phyloP scores from a whole-genome alignment of 2,888 invertebrate genomes.

The Scaeva pyrastri region DNA sequence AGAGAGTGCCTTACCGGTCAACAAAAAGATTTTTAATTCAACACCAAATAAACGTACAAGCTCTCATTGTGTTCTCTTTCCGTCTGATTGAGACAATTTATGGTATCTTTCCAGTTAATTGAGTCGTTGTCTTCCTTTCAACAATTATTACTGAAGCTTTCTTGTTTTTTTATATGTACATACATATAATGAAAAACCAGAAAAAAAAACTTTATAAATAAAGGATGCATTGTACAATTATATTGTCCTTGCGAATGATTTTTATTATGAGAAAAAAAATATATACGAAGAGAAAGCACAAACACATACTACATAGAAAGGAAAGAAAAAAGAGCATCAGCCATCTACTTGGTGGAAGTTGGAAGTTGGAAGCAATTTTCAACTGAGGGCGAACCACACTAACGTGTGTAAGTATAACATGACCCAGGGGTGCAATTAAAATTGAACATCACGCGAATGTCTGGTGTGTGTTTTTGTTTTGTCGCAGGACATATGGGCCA shows the following conservation, averaged over 20 bases:
- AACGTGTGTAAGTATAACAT: conserved; percentile 59
- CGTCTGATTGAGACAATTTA: neutral
- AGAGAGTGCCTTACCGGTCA: too few relatives aligned
- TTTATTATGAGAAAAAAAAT: conserved; percentile 18
- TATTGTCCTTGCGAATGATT: conserved; percentile 28
- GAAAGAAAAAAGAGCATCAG: conserved; percentile 1
- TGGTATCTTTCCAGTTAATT: neutral
- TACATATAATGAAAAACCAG: too few relatives aligned
- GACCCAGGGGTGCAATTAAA: conserved; percentile 70
- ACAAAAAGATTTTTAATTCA: too few relatives aligned
- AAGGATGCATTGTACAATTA: neutral
- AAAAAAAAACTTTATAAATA: neutral
- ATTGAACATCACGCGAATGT: conserved; percentile 64
- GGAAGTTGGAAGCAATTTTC: conserved; percentile 50
- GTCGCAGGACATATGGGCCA: conserved; percentile 67
- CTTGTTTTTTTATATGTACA: too few relatives aligned
- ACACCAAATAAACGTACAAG: neutral
- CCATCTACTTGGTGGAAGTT: too few relatives aligned
- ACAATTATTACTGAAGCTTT: neutral
- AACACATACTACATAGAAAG: neutral
- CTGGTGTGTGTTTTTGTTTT: conserved; percentile 49
- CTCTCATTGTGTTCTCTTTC: neutral
- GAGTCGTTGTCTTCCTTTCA: conserved; percentile 1
- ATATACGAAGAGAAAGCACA: neutral
- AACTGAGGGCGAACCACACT: conserved; percentile 21